Conservation (phyloP, 2,888 invertebrate species). For the Pomacea canaliculata region DNA sequence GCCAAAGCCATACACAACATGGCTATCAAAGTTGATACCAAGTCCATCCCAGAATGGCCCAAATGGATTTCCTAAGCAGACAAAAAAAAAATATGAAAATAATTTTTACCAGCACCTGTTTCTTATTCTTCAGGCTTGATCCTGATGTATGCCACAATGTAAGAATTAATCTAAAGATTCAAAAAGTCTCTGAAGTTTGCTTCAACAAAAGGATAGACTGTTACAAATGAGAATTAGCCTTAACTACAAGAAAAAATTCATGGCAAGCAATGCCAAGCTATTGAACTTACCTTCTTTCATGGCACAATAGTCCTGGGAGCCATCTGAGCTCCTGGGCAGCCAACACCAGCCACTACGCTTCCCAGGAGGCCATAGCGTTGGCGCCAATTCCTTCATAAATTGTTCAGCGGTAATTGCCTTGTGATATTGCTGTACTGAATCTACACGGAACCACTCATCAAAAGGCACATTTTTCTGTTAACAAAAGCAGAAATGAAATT, state of each 20-base stretch:
- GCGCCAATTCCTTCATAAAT: constrained; percentile 63
- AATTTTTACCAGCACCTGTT: no score
- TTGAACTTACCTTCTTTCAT: constrained; percentile 61
- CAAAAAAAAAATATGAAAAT: not conserved
- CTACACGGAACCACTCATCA: constrained; percentile 63
- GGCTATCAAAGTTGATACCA: constrained; percentile 62
- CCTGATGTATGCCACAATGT: no score
- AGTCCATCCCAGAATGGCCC: constrained; percentile 68
- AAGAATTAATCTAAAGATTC: no score
- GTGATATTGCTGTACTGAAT: constrained; percentile 57
- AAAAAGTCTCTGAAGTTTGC: no score
- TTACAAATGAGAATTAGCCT: no score
- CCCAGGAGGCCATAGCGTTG: constrained; percentile 60
- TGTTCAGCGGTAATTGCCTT: constrained; percentile 62
- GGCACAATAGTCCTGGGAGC: constrained; percentile 44
- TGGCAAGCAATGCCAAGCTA: no score
- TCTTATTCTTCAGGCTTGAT: no score
- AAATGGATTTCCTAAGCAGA: constrained; percentile 66
- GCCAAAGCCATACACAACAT: constrained; percentile 43
- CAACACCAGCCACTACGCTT: constrained; percentile 63
- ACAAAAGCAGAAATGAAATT: not conserved
- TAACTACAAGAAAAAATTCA: no score
- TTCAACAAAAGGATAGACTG: no score
- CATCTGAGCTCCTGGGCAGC: constrained; percentile 27
- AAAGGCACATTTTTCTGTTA: constrained; percentile 64